phyloP scores from a whole-genome alignment of 2,797 vertebrate genomes.

The Picus viridis region DNA sequence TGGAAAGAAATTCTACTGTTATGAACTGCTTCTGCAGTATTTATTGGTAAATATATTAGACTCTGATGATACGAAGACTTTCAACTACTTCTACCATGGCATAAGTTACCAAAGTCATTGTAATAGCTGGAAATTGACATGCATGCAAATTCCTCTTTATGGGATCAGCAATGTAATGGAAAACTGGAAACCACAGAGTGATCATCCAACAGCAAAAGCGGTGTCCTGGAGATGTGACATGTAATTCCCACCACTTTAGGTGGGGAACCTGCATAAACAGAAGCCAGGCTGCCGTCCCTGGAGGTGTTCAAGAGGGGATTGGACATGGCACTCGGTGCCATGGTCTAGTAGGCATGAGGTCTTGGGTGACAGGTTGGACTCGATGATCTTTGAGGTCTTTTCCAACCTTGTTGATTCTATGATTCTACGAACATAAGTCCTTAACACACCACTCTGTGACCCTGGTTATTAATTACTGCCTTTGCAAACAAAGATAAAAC shows the following conservation, averaged over 20 bases:
- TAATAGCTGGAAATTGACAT: neutral
- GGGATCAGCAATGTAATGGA: neutral
- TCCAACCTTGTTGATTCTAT: too few species aligned
- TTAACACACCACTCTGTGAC: neutral
- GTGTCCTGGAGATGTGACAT: fast-evolving
- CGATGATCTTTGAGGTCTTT: too few species aligned
- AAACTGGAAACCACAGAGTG: neutral
- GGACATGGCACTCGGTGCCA: too few species aligned
- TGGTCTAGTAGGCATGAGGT: too few species aligned
- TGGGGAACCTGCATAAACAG: neutral
- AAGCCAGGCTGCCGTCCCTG: neutral
- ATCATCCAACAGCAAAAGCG: fast-evolving
- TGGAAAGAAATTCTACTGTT: neutral
- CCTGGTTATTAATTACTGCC: neutral
- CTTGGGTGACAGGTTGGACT: too few species aligned
- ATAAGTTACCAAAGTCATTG: neutral
- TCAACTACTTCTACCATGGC: neutral
- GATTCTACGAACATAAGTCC: neutral
- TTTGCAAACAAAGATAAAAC: neutral
- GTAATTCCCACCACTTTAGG: neutral
- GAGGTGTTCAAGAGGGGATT: too few species aligned
- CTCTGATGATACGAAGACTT: neutral
- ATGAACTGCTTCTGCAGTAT: neutral
- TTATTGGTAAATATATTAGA: neutral
- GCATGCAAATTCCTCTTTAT: neutral